phyloP scores from a whole-genome alignment of 2,797 vertebrate species.

The Spheniscus humboldti region DNA sequence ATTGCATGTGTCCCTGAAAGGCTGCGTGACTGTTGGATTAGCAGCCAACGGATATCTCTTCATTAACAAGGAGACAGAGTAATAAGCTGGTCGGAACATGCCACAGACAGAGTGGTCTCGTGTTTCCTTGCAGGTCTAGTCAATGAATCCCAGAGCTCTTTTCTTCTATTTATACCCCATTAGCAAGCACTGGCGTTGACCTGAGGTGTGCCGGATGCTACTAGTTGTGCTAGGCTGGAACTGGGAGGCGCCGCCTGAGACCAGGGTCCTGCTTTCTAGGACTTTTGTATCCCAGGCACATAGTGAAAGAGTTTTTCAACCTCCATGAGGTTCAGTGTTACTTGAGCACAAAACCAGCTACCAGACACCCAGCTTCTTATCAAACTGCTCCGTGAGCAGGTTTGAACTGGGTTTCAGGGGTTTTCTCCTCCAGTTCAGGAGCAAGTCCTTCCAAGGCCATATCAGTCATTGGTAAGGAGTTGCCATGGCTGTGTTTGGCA shows the following conservation, averaged over 20 bases:
- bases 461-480: not conserved
- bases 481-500: not conserved
- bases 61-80: not conserved
- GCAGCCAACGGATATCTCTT: not conserved
- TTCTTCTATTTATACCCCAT: not conserved
- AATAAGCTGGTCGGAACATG: not conserved
- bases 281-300: not conserved
- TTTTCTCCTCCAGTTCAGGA: not conserved
- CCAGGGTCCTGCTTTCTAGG: not conserved
- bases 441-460: not conserved
- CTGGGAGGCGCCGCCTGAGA: not conserved
- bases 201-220: not conserved
- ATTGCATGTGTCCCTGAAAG: not conserved
- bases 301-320: not conserved
- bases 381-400: accelerated
- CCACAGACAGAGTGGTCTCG: not conserved
- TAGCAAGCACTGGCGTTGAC: not conserved
- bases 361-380: not conserved
- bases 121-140: not conserved
- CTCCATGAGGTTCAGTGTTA: not conserved
- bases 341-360: not conserved
- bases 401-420: not conserved
- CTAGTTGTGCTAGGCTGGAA: not conserved
- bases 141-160: not conserved
- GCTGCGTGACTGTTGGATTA: not conserved